Evolutionary conservation across 2,797 vertebrate genomes (phyloP).

Genomic region (Champsocephalus esox): DNA sequence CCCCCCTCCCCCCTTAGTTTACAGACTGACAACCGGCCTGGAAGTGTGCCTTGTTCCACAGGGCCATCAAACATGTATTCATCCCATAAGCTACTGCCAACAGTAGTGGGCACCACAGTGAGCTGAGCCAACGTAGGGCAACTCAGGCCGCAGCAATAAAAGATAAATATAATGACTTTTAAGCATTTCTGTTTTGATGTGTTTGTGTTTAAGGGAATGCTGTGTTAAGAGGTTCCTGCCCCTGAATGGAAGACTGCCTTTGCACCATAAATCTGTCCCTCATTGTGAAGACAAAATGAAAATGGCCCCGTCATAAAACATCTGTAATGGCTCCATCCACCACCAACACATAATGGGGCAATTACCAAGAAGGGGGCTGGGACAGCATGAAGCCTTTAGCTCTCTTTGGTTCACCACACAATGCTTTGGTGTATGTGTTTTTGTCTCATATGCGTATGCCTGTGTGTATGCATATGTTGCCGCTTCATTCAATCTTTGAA

Average conservation of each 20-base stretch:
- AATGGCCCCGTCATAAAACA: constrained; percentile 88
- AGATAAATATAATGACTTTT: constrained; percentile 43
- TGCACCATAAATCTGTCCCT: constrained; percentile 85
- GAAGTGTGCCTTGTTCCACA: constrained; percentile 65
- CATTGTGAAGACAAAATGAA: constrained; percentile 87
- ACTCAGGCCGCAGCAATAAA: constrained; percentile 30
- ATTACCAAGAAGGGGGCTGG: constrained; percentile 83
- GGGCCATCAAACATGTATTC: constrained; percentile 74
- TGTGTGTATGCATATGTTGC: constrained; percentile 44
- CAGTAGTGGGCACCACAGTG: constrained; percentile 35
- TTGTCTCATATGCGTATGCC: constrained; percentile 53
- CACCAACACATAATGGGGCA: constrained; percentile 87
- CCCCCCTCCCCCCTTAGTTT: constrained; percentile 27
- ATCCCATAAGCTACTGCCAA: constrained; percentile 62
- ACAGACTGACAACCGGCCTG: constrained; percentile 56
- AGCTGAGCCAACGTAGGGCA: constrained; percentile 21
- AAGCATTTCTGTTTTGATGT: constrained; percentile 12
- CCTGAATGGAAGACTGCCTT: constrained; percentile 80
- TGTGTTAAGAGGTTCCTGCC: constrained; percentile 57
- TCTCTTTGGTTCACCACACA: constrained; percentile 77
- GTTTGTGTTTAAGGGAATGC: constrained; percentile 55
- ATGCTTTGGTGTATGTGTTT: constrained; percentile 65
- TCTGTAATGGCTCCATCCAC: constrained; percentile 88
- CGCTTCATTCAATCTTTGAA: constrained; percentile 21
- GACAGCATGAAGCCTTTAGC: constrained; percentile 76